Percentiles rank a stretch among this genome's conserved stretches.
Conservation (phyloP, 2,113 vertebrate genomes). For the Leiothrix lutea region DNA sequence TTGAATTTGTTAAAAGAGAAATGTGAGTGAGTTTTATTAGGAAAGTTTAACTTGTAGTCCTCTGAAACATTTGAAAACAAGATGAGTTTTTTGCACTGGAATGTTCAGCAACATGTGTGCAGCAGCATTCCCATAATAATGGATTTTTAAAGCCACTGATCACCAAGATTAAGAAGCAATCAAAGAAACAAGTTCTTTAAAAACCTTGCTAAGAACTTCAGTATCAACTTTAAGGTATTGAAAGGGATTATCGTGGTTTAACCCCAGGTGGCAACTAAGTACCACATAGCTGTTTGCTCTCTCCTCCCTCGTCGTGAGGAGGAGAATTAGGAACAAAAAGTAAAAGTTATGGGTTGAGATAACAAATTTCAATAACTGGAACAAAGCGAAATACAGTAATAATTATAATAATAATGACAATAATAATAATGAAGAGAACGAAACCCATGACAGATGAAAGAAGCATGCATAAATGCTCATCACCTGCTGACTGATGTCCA, state of each 20-base stretch:
- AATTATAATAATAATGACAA: not conserved
- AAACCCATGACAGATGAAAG: not conserved
- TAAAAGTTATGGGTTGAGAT: rapidly evolving
- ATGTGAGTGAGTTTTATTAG: not conserved
- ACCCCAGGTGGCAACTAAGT: not conserved
- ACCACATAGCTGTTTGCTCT: not conserved
- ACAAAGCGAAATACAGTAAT: not conserved
- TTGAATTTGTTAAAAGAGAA: not conserved
- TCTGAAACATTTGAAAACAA: not conserved
- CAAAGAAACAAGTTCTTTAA: not conserved
- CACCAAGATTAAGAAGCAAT: not conserved
- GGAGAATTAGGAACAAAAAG: not conserved
- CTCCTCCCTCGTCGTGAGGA: not conserved
- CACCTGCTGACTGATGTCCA: not conserved
- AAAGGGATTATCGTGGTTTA: not conserved
- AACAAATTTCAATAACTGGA: not conserved
- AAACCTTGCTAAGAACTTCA: not conserved
- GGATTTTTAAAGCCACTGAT: not conserved
- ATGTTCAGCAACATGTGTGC: not conserved
- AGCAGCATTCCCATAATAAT: not conserved
- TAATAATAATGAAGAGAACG: not conserved
- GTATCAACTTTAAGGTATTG: not conserved
- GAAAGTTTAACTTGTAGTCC: not conserved
- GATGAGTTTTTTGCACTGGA: not conserved
- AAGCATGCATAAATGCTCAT: not conserved